phyloP scores from a whole-genome alignment of 2,888 invertebrate genomes.

The Dermolepida albohirtum region DNA sequence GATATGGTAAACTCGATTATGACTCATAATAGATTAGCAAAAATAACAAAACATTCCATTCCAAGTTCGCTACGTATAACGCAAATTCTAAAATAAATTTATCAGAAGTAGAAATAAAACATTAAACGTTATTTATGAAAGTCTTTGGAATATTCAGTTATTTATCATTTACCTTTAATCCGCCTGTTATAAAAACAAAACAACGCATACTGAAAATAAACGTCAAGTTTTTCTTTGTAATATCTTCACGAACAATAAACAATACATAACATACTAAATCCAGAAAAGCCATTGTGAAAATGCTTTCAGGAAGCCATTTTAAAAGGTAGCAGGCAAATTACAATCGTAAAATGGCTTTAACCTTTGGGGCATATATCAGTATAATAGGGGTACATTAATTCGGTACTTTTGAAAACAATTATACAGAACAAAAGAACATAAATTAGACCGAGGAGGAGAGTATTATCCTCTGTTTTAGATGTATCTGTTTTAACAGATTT shows the following conservation, averaged over 20 bases:
- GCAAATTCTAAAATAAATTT: no score
- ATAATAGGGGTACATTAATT: conserved; percentile 31
- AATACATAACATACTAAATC: conserved; percentile 2
- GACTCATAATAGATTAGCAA: no score
- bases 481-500: conserved; percentile 4
- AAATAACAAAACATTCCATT: no score
- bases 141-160: no score
- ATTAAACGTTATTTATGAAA: no score
- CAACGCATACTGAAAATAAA: no score
- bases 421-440: conserved; percentile 10
- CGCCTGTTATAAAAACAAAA: no score
- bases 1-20: no score
- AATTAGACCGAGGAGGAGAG: conserved; percentile 9
- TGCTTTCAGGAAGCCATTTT: conserved; percentile 4
- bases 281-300: conserved; percentile 12
- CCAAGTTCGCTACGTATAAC: no score
- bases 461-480: conserved; percentile 4
- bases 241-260: conserved; percentile 9
- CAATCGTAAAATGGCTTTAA: conserved; percentile 15
- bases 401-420: conserved; percentile 33
- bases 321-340: conserved; percentile 16
- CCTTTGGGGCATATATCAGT: conserved; percentile 27
- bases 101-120: no score
- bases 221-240: neutral
- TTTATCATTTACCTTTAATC: no score